A percentile compares a stretch with the other conserved stretches of the same genome.
Evolutionary conservation across 2,888 invertebrate species (phyloP).

Genomic region (Himalopsyche kuldschensis): DNA sequence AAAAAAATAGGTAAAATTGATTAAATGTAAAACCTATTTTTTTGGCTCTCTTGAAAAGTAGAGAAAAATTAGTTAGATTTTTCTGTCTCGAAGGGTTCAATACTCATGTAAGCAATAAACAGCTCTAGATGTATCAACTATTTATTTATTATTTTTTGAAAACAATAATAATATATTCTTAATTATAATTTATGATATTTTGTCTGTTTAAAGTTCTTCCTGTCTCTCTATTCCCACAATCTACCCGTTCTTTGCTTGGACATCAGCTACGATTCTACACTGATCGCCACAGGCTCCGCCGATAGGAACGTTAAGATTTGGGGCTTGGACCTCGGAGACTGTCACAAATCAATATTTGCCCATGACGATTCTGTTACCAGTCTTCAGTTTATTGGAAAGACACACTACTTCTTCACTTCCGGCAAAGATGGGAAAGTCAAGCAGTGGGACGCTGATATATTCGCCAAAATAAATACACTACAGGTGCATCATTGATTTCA

Average conservation of each 20-base stretch:
- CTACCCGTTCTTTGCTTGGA: conserved; percentile 92
- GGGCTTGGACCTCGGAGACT: conserved; percentile 99
- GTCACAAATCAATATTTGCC: conserved; percentile 92
- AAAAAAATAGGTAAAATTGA: too few relatives aligned
- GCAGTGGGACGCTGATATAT: conserved; percentile 96
- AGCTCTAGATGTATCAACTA: too few relatives aligned
- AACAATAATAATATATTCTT: too few relatives aligned
- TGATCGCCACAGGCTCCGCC: conserved; percentile 92
- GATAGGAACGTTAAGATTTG: conserved; percentile 96
- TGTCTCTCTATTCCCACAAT: conserved; percentile 95
- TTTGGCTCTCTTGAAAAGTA: too few relatives aligned
- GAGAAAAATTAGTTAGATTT: too few relatives aligned
- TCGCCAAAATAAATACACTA: conserved; percentile 85
- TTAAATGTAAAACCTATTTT: too few relatives aligned
- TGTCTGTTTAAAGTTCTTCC: conserved; percentile 70
- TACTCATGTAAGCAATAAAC: too few relatives aligned
- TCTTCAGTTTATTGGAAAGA: conserved; percentile 84
- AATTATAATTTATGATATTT: conserved; percentile 22
- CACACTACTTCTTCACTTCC: conserved; percentile 91
- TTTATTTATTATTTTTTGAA: too few relatives aligned
- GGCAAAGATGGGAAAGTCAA: conserved; percentile 94
- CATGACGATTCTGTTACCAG: conserved; percentile 94
- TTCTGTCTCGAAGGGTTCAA: too few relatives aligned
- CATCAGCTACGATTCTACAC: conserved; percentile 82
- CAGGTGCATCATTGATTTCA: conserved; percentile 57